These are phyloP conservation scores for Bagarius yarrelli DNA, from an alignment of 2,113 vertebrate genomes.

Conservation along the genomic window DNA sequence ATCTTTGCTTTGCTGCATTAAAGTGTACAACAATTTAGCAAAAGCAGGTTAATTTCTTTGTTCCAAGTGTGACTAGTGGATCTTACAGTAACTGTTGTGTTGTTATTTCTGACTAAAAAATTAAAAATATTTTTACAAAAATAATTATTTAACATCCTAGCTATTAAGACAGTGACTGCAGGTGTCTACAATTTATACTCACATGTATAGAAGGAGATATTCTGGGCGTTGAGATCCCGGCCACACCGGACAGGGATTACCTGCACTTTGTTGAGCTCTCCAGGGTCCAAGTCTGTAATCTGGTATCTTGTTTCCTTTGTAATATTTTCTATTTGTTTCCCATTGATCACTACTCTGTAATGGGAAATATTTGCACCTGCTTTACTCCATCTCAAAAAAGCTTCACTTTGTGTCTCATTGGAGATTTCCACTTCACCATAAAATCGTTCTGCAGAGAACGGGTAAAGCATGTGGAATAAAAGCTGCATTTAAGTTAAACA, in stretches of 20 bases:
- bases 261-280: constrained; percentile 36
- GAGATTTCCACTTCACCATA: not conserved
- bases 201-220: constrained; percentile 52
- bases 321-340: not conserved
- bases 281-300: constrained; percentile 26
- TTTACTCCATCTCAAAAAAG: constrained; percentile 34
- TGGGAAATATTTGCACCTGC: not conserved
- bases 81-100: not conserved
- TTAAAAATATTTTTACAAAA: not conserved
- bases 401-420: not conserved
- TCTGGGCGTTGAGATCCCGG: constrained; percentile 49
- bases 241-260: constrained; percentile 49
- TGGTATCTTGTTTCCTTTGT: not conserved
- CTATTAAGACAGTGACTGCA: not conserved
- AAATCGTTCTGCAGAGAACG: constrained; percentile 42
- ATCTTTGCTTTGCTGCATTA: not conserved
- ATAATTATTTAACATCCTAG: not conserved
- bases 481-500: too few relatives aligned
- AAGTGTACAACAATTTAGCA: not conserved
- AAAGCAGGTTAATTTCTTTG: not conserved
- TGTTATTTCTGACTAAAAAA: too few relatives aligned
- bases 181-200: constrained; percentile 23
- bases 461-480: not conserved
- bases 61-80: not conserved
- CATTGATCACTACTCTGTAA: constrained; percentile 41